Base-by-base conservation (phyloP, 2,888 invertebrate genomes). In the Catonia carolina region DNA sequence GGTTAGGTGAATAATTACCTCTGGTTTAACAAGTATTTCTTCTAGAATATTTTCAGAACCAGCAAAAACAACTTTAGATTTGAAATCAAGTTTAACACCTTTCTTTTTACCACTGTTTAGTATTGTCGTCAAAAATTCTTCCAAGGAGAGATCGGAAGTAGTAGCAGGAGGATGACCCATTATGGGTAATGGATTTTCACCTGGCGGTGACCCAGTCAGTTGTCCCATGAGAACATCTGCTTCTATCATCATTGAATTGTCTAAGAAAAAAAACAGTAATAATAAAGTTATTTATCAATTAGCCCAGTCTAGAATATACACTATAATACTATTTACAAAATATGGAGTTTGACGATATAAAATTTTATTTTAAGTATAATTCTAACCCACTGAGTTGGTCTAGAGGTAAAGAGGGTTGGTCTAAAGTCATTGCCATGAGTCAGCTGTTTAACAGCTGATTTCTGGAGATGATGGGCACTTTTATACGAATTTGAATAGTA, bases 41-140 rank as follows among this genome's bases (percentile, higher is more conserved):
- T 59, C 56, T 10, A 63, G 23, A 10, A 64, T 55, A 20, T 52
- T 56, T 50, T 61, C 61, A 7, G 64, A 63, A 8, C 56, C 58
- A 20, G 60, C 53, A 45, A 85, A 86, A 1, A 85, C 88, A 45
- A 85, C 85, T 41, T 84, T 82, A 1, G 80, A 79, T 72, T 94
- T 94, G 69, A 94, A 93, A 72, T 94, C 93, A 42, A 95, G 74
- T 70, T 95, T 95, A 1, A 92, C 81, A 0, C 92, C 93, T 69
- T 89, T 91, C 64, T 66, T 69, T n/a, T 69, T 49, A 59, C 36
- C 48, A 53, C 53, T 63, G 66, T 79, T 77, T 62, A 77, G 73
- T 35, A 85, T 82, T 1, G 76, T 23, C 73, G 2, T 73, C 69
- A 94, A 72, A 75, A 93, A 94, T 14, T 81, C 77, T 1, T 82